Evolutionary conservation across 2,888 invertebrate species (phyloP), one percentile per base, ranked within the genome.

Genomic region (Apamea crenata): DNA sequence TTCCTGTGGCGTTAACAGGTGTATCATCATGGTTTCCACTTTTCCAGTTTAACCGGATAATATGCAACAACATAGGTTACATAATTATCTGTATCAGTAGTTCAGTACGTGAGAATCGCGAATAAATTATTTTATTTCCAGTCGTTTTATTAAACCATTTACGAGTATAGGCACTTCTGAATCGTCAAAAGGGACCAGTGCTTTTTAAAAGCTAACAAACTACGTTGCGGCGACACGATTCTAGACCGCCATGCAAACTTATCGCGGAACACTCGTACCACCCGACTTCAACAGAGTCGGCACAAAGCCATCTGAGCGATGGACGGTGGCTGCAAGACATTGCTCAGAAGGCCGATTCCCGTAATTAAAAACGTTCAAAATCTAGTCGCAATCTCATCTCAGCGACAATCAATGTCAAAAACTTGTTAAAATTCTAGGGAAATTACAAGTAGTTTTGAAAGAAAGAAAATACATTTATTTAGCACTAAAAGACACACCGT

Each of bases 321-420:
- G 74, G n/a, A 18, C 53, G 59, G 56, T 59, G 77, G n/a, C 36
- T 50, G 50, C 63, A 68, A 79, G 74, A 72, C 73, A 71, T 69
- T 67, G 56, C n/a, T 1, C 47, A 47, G 14, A 47, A 47, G 12
- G 14, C 47, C 47, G 14, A 47, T 47, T 14, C 3, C 47, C 47
- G 47, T 14, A 47, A 47, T 47, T 47, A 47, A 47, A 47, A 47
- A 47, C 16, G 40, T 40, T 40, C 40, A 47, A 47, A 47, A 47
- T 44, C 40, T 40, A 40, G 40, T 40, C 40, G 40, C 40, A 40
- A 40, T 40, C 40, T 40, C 40, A 40, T 40, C 44, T 44, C 10
- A 44, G 10, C 44, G 47, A 47, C 16, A 47, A 47, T 16, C 16
- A 47, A 47, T 47, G 47, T 47, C 47, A 47, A 16, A 47, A 14